Conservation (phyloP, 2,797 vertebrate species). For the Discoglossus pictus region DNA sequence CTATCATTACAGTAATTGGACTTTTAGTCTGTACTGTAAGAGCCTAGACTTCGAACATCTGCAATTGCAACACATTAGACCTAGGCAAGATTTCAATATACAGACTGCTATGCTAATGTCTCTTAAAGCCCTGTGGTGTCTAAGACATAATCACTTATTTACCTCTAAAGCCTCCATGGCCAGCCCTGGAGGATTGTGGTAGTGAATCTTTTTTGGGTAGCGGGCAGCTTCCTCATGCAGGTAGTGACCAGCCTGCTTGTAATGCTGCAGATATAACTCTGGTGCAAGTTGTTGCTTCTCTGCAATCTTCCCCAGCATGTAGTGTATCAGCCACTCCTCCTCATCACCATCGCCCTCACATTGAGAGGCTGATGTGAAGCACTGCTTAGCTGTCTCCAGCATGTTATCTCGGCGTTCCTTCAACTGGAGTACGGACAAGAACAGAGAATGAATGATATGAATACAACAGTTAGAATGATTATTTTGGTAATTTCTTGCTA, state of each 20-base stretch:
- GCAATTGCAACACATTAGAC: no score
- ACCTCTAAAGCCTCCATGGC: conserved; percentile 98
- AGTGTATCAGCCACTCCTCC: conserved; percentile 98
- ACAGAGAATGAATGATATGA: no score
- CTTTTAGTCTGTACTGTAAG: no score
- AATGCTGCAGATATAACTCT: conserved; percentile 84
- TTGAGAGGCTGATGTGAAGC: conserved; percentile 86
- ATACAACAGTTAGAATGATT: no score
- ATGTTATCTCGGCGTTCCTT: conserved; percentile 87
- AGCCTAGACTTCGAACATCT: no score
- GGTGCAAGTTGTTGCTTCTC: conserved; percentile 89
- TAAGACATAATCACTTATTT: conserved; percentile 52
- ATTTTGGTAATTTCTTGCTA: no score
- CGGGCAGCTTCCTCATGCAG: conserved; percentile 94
- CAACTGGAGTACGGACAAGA: conserved; percentile 75
- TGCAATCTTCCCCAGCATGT: conserved; percentile 96
- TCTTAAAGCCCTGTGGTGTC: no score
- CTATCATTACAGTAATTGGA: no score
- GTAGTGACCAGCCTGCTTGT: conserved; percentile 89
- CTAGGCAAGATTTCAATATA: no score
- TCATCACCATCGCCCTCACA: conserved; percentile 93
- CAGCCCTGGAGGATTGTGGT: conserved; percentile 95
- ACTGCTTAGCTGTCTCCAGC: conserved; percentile 88
- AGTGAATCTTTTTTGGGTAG: conserved; percentile 97
- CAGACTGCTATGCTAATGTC: no score